Evolutionary conservation across 2,888 invertebrate species (phyloP).

Genomic region (Neoscelio sp.): DNA sequence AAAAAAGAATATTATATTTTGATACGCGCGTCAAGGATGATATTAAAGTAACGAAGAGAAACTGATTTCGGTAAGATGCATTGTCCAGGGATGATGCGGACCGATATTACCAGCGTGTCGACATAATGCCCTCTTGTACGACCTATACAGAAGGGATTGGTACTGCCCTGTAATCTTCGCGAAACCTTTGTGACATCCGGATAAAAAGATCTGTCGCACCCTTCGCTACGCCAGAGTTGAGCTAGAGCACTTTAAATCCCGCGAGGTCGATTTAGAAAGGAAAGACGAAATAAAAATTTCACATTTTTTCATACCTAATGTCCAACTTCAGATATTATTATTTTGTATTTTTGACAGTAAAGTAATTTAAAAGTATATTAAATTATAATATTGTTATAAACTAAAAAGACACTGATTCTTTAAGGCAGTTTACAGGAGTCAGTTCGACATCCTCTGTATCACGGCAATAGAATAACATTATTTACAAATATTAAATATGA

Average conservation of each 20-base stretch:
- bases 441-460: too few species aligned
- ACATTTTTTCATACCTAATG: too few species aligned
- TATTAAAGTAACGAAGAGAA: conserved; percentile 68
- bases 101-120: conserved; percentile 76
- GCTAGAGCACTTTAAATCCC: conserved; percentile 70
- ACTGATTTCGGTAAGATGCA: conserved; percentile 69
- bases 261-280: conserved; percentile 56
- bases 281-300: conserved; percentile 11
- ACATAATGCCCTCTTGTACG: conserved; percentile 76
- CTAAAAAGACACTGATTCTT: too few species aligned
- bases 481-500: too few species aligned
- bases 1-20: conserved; percentile 64
- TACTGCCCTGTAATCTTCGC: conserved; percentile 80
- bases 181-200: conserved; percentile 78
- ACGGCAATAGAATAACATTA: too few species aligned
- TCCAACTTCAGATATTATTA: too few species aligned
- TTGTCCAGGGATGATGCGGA: conserved; percentile 79
- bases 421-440: too few species aligned
- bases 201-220: conserved; percentile 79
- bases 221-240: conserved; percentile 63
- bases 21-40: conserved; percentile 62
- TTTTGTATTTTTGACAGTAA: too few species aligned
- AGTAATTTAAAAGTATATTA: too few species aligned
- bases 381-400: too few species aligned
- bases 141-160: conserved; percentile 79